Evolutionary conservation across 2,888 invertebrate species (phyloP).

Genomic region (Steinernema scapterisci): DNA sequence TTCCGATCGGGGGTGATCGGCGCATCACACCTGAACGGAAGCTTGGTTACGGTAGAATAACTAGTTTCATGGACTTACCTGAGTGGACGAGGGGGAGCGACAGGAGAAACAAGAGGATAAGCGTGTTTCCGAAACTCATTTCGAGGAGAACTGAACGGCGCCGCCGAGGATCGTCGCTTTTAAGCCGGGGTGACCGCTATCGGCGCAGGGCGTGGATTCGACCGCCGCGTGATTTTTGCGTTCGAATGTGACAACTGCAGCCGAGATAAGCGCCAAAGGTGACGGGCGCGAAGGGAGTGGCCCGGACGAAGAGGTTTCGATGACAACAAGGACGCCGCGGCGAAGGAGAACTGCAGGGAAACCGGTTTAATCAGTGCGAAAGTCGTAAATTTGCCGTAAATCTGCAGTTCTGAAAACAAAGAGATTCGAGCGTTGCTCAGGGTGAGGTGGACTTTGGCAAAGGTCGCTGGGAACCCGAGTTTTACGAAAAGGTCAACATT

Average conservation of each 20-base stretch:
- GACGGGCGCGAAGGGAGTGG: slow-evolving; percentile 18
- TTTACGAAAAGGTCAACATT: too few species aligned
- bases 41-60: neutral
- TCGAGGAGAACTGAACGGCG: neutral
- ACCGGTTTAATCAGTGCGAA: neutral
- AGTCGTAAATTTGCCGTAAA: neutral
- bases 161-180: neutral
- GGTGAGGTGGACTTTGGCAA: neutral
- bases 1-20: neutral
- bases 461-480: too few species aligned
- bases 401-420: slow-evolving; percentile 4
- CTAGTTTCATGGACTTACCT: neutral
- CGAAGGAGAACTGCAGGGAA: neutral
- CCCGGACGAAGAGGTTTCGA: neutral
- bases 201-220: slow-evolving; percentile 21
- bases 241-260: neutral
- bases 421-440: neutral
- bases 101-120: neutral
- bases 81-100: neutral
- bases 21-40: neutral
- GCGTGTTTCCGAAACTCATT: neutral
- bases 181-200: slow-evolving; percentile 17
- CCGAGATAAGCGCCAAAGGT: neutral
- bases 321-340: slow-evolving; percentile 15
- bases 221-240: neutral